A percentile compares a stretch with the other conserved stretches of the same genome.
Conservation (phyloP, 2,888 invertebrate species). For the Aleiodes alternator region DNA sequence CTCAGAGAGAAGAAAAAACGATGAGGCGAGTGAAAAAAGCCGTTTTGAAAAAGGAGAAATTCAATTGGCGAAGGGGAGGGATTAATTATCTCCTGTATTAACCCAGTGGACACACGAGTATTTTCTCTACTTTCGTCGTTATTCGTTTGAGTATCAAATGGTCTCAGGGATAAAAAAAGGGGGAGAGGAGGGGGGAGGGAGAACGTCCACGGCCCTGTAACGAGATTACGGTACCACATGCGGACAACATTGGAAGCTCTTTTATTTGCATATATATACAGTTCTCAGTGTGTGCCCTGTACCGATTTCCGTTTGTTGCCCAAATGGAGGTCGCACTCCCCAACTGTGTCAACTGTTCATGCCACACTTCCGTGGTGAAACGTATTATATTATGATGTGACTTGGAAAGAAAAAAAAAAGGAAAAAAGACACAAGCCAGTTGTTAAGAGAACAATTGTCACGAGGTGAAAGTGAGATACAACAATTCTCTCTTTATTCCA, state of each 20-base stretch:
- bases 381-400: slow-evolving; percentile 23
- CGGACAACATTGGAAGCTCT: slow-evolving; percentile 43
- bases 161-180: no score
- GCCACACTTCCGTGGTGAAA: slow-evolving; percentile 17
- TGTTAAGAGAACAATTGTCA: slow-evolving; percentile 3
- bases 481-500: background rate
- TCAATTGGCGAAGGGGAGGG: background rate
- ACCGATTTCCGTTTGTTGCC: slow-evolving; percentile 67
- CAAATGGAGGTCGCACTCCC: slow-evolving; percentile 69
- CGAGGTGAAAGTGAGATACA: slow-evolving; percentile 29
- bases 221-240: slow-evolving; percentile 61
- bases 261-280: slow-evolving; percentile 60
- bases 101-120: background rate
- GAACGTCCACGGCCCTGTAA: slow-evolving; percentile 53
- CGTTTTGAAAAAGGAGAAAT: background rate
- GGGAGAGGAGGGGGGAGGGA: background rate
- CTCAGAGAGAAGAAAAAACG: background rate
- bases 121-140: slow-evolving; percentile 2
- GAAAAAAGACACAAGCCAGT: no score
- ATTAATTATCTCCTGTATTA: slow-evolving; percentile 25
- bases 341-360: slow-evolving; percentile 61
- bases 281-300: slow-evolving; percentile 53
- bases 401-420: background rate
- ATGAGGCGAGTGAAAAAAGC: background rate
- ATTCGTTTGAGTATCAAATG: background rate